Evolutionary conservation across 2,113 vertebrate species (phyloP).

Genomic region (Leptodactylus fuscus): DNA sequence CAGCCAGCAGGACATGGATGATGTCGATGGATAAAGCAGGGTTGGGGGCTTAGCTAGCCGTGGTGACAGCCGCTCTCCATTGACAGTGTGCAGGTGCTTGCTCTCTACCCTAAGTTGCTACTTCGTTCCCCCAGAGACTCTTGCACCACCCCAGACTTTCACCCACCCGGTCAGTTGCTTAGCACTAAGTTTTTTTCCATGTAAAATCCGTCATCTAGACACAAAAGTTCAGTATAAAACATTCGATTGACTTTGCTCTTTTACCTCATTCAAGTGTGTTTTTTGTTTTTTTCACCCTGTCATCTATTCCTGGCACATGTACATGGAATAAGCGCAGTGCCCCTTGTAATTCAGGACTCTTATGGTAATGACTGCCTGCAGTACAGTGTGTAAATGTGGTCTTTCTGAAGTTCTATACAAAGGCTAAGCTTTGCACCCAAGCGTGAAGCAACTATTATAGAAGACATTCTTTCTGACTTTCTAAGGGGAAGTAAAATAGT

Average conservation of each 20-base stretch:
- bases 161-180: too few relatives aligned
- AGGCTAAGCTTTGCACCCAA: background rate
- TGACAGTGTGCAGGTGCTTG: too few relatives aligned
- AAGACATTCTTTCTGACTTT: background rate
- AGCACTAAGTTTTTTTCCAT: too few relatives aligned
- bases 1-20: too few relatives aligned
- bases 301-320: background rate
- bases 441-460: background rate
- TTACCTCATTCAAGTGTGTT: background rate
- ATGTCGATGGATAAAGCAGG: too few relatives aligned
- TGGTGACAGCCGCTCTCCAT: too few relatives aligned
- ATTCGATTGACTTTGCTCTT: background rate
- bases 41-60: too few relatives aligned
- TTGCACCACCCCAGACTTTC: too few relatives aligned
- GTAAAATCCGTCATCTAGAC: too few relatives aligned
- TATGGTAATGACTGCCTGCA: background rate
- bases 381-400: background rate
- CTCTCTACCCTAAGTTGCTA: too few relatives aligned
- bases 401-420: background rate
- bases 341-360: conserved; percentile 2
- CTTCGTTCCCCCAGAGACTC: too few relatives aligned
- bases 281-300: too few relatives aligned
- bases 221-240: background rate
- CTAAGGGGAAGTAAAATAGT: background rate
- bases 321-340: background rate